Percentiles rank a stretch among this genome's conserved stretches.
phyloP scores from a whole-genome alignment of 2,113 vertebrate genomes.

The Mus spicilegus region DNA sequence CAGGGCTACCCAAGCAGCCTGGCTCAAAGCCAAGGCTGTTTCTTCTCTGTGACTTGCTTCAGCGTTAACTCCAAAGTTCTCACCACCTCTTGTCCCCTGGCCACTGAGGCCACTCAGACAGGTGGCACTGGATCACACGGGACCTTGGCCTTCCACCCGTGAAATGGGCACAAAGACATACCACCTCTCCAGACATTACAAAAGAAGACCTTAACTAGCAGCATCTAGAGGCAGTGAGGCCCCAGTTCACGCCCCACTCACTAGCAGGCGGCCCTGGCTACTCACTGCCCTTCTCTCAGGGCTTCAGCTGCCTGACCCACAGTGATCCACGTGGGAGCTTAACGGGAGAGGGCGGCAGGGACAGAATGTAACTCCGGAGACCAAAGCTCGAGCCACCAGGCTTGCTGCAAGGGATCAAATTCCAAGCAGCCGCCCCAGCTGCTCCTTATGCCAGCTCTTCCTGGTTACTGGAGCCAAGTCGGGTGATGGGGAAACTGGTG shows the following conservation, averaged over 20 bases:
- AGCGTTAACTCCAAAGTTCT: not conserved
- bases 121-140: not conserved
- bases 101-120: not conserved
- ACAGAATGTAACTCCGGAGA: not conserved
- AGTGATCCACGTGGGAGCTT: not conserved
- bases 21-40: not conserved
- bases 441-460: constrained; percentile 60
- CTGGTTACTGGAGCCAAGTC: constrained; percentile 66
- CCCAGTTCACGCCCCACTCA: not conserved
- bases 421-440: not conserved
- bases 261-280: not conserved
- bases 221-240: not conserved
- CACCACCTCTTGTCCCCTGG: not conserved
- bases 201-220: not conserved
- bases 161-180: not conserved
- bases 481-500: constrained; percentile 56
- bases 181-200: not conserved
- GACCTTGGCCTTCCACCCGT: not conserved
- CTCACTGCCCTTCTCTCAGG: not conserved
- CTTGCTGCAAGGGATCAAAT: not conserved
- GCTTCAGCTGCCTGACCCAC: not conserved
- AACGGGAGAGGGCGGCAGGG: not conserved
- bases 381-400: not conserved
- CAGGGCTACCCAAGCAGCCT: constrained; percentile 36
- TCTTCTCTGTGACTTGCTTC: not conserved